Conservation (phyloP, 2,797 vertebrate species). For the Pantherophis vulpinus region DNA sequence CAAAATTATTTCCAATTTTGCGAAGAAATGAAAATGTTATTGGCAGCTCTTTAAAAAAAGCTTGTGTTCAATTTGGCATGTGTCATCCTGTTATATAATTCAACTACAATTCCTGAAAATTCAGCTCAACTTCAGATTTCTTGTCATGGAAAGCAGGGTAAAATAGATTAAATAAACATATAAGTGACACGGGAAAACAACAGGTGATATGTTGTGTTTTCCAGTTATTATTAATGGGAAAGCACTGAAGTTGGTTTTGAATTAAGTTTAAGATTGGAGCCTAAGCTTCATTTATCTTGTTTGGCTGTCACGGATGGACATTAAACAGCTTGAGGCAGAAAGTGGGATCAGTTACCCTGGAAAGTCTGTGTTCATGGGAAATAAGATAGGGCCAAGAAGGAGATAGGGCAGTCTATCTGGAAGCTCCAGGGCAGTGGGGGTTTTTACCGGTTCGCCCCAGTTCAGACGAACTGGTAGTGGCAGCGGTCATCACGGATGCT, state of each 20-base stretch:
- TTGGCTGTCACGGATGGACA: neutral
- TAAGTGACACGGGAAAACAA: neutral
- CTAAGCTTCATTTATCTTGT: neutral
- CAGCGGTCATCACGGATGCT: too few species aligned
- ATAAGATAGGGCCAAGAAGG: neutral
- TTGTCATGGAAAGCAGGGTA: neutral
- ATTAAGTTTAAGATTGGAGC: neutral
- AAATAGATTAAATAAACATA: neutral
- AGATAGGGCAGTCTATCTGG: neutral
- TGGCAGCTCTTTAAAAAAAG: neutral
- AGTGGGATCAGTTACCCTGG: neutral
- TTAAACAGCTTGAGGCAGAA: neutral
- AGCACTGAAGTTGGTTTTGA: neutral
- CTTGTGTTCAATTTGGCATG: neutral
- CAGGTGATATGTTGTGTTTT: neutral
- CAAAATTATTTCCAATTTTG: neutral
- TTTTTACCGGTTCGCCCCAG: too few species aligned
- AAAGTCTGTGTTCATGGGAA: neutral
- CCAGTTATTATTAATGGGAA: neutral
- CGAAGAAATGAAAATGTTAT: neutral
- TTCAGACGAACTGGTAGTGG: too few species aligned
- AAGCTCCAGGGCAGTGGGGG: neutral
- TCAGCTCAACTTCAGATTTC: neutral
- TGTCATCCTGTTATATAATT: neutral
- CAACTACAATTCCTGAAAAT: neutral